Conservation (phyloP, 2,888 invertebrate species). For the Pseudococcus longispinus region DNA sequence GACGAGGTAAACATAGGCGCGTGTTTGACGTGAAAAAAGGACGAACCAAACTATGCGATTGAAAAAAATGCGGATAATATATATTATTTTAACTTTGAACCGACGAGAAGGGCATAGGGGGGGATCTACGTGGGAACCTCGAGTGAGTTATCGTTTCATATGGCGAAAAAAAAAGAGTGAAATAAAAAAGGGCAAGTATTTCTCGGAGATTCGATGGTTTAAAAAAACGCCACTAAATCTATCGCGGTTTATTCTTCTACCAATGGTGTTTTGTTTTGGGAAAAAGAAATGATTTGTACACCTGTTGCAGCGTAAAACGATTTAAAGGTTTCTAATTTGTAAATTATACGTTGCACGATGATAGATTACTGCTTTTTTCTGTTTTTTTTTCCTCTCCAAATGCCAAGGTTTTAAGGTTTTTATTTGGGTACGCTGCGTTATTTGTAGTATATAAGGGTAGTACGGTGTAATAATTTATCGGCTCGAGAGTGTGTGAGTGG, state of each 20-base stretch:
- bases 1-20: slow-evolving; percentile 2
- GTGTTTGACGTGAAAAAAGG: slow-evolving; percentile 6
- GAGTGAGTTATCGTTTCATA: neutral
- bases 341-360: slow-evolving; percentile 52
- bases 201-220: slow-evolving; percentile 24
- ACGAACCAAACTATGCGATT: neutral
- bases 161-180: neutral
- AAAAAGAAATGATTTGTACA: slow-evolving; percentile 49
- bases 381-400: slow-evolving; percentile 33
- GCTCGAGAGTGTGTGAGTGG: neutral
- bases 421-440: neutral
- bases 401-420: slow-evolving; percentile 41
- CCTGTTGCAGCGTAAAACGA: slow-evolving; percentile 51
- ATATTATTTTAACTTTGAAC: neutral
- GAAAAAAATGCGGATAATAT: slow-evolving; percentile 35
- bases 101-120: neutral
- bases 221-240: neutral
- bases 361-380: slow-evolving; percentile 49
- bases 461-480: slow-evolving; percentile 16
- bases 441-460: neutral
- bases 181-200: neutral
- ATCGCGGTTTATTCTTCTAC: neutral
- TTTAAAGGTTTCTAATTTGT: slow-evolving; percentile 53
- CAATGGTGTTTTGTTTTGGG: slow-evolving; percentile 15
- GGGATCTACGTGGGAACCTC: neutral